Percentiles rank a stretch among this genome's conserved stretches.
These are phyloP conservation scores for Euplexia lucipara DNA, from an alignment of 2,888 invertebrate genomes.

Conservation along the genomic window DNA sequence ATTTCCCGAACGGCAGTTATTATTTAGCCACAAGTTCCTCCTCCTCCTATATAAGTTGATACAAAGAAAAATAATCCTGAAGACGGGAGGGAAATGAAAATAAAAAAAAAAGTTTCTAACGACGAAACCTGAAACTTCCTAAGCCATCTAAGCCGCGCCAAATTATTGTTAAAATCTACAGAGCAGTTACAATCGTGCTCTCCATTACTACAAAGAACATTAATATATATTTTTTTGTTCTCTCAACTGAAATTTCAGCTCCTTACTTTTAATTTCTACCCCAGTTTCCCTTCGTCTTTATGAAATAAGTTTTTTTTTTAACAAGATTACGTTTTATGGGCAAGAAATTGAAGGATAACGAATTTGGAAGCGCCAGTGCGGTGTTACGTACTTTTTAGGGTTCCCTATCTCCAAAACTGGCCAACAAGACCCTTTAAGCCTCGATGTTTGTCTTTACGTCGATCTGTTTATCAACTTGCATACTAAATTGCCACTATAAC, in stretches of 20 bases:
- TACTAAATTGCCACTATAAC: too few relatives aligned
- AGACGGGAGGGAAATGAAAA: conserved; percentile 36
- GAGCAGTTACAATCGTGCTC: conserved; percentile 77
- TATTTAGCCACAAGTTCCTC: too few relatives aligned
- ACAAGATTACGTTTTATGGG: conserved; percentile 89
- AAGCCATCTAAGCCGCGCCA: conserved; percentile 46
- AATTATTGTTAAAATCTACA: conserved; percentile 80
- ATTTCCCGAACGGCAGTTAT: too few relatives aligned
- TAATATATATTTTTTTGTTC: conserved; percentile 73
- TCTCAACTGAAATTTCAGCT: conserved; percentile 68
- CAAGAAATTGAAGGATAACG: conserved; percentile 87
- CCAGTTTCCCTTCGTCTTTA: conserved; percentile 78
- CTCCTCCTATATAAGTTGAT: conserved; percentile 43
- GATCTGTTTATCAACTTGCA: too few relatives aligned
- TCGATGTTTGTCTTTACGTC: too few relatives aligned
- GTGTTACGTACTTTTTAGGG: conserved; percentile 63
- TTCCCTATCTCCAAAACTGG: too few relatives aligned
- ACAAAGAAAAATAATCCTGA: conserved; percentile 24
- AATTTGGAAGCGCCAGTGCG: conserved; percentile 76
- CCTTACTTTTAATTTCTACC: conserved; percentile 82
- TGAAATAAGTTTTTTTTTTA: conserved; percentile 88
- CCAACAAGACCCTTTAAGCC: too few relatives aligned
- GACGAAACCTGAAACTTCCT: conserved; percentile 54
- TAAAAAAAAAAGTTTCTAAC: conserved; percentile 67
- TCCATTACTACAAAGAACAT: conserved; percentile 82